Evolutionary conservation across 1,140 invertebrate genomes (phyloP).

Genomic region (Acromyrmex heyeri): DNA sequence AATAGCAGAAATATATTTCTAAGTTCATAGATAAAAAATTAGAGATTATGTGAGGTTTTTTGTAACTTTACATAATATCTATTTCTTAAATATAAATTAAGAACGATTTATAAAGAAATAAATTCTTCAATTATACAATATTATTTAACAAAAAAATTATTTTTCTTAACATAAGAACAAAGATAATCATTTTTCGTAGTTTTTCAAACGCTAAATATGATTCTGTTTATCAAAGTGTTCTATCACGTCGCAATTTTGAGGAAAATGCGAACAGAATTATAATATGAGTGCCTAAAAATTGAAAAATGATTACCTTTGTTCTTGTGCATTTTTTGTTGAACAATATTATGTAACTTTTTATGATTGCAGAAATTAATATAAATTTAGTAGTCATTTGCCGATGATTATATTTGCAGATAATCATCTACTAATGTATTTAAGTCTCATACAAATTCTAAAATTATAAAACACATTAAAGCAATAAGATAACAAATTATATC

Average conservation of each 20-base stretch:
- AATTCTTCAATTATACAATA: background rate
- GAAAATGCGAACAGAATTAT: too few relatives aligned
- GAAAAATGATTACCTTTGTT: too few relatives aligned
- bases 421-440: background rate
- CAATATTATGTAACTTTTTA: slow-evolving; percentile 6
- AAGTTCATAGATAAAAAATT: background rate
- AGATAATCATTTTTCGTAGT: too few relatives aligned
- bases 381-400: background rate
- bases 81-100: background rate
- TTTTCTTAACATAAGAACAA: too few relatives aligned
- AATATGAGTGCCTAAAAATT: too few relatives aligned
- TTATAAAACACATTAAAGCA: background rate
- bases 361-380: slow-evolving; percentile 7
- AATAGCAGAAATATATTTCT: background rate
- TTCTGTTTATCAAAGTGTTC: too few relatives aligned
- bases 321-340: too few relatives aligned
- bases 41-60: background rate
- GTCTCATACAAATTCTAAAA: background rate
- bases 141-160: too few relatives aligned
- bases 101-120: background rate
- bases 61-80: background rate
- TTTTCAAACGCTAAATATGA: too few relatives aligned
- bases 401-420: background rate
- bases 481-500: background rate
- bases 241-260: too few relatives aligned